Evolutionary conservation across 2,113 vertebrate genomes (phyloP), one percentile per base, ranked within the genome.

Genomic region (Gulo gulo): DNA sequence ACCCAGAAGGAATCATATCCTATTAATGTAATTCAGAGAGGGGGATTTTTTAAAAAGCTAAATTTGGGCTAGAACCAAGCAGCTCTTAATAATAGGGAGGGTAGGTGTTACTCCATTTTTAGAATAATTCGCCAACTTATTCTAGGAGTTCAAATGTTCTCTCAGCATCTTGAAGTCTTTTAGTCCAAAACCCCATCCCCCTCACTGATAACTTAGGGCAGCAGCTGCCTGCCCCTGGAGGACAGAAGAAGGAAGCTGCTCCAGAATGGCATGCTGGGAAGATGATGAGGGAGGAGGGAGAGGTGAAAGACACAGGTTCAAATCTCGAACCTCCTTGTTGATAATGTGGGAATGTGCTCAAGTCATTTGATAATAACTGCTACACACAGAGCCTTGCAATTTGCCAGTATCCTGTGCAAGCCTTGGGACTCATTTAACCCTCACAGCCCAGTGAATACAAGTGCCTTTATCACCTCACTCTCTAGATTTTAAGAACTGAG

Each of bases 71-170:
- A 87, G 57, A 97, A 95, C 67, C 67, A 95, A 95, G 89, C 47
- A 96, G 78, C 73, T 95, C 91, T 97, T 95, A 91, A 92, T 93
- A 97, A 97, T 69, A 98, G 63, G 21, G 50, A 69, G 61, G 61
- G 94, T 96, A 87, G 96, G 87, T 78, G 95, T 97, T 91, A 90
- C 86, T 97, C 79, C 82, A 78, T 71, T 97, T 97, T 96, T 95
- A 96, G 95, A 95, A 93, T 94, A 88, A 93, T 92, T 87, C 87
- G 55, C 93, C 21, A 20, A 92, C 76, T 95, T 96, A 93, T 90
- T 93, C 87, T 29, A 84, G 55, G 69, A 97, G 88, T 95, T 97
- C 95, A 97, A 86, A 97, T 14, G 50, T 94, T 95, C 67, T 81
- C 36, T 73, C 24, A 65, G 82, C 50, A 94, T 79, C 81, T 97